phyloP scores from a whole-genome alignment of 2,797 vertebrate genomes.

The Paramormyrops hopkinsi region DNA sequence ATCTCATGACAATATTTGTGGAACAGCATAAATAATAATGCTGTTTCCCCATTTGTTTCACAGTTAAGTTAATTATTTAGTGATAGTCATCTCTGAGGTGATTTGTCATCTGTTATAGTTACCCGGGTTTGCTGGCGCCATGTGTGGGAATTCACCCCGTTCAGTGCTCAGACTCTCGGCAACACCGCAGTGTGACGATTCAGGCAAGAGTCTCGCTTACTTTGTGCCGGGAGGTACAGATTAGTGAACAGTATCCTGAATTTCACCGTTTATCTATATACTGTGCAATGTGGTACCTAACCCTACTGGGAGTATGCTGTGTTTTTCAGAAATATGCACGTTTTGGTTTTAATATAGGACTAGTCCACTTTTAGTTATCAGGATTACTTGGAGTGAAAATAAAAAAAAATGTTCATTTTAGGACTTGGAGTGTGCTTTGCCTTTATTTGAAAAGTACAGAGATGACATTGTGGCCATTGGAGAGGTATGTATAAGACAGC shows the following conservation, averaged over 20 bases:
- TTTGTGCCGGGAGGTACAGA: too few species aligned
- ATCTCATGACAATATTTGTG: not conserved
- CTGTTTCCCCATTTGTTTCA: not conserved
- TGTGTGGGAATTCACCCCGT: conserved; percentile 48
- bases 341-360: not conserved
- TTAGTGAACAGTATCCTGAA: not conserved
- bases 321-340: not conserved
- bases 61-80: not conserved
- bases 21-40: not conserved
- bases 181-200: conserved; percentile 30
- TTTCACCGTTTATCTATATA: not conserved
- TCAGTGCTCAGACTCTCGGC: conserved; percentile 24
- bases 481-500: conserved; percentile 32
- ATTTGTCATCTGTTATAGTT: conserved; percentile 39
- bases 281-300: not conserved
- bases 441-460: conserved; percentile 45
- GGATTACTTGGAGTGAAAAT: not conserved
- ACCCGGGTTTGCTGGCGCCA: conserved; percentile 42
- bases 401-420: conserved; percentile 16
- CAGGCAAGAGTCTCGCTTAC: conserved; percentile 31
- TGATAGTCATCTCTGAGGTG: not conserved
- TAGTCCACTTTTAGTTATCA: not conserved
- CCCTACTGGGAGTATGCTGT: not conserved
- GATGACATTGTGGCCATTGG: conserved; percentile 43
- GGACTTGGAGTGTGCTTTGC: conserved; percentile 50